Conservation (phyloP, 2,113 vertebrate genomes). For the Notothenia coriiceps region DNA sequence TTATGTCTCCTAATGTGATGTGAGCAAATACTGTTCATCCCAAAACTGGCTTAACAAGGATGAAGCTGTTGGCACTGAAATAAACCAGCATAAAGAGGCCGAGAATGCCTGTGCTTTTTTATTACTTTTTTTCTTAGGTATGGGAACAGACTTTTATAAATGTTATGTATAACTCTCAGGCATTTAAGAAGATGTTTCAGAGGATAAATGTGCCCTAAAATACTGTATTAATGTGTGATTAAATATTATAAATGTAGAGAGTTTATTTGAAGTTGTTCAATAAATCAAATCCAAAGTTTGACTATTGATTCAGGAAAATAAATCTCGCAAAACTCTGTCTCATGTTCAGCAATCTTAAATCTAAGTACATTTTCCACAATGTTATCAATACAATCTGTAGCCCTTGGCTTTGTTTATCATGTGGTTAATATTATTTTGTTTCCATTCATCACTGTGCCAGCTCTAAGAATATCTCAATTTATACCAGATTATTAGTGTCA, state of each 20-base stretch:
- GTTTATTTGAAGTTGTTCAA: neutral
- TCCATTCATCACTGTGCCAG: neutral
- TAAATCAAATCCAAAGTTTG: neutral
- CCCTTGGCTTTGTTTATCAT: neutral
- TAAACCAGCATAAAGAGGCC: slow-evolving; percentile 3
- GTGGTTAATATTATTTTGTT: neutral
- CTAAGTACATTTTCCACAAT: neutral
- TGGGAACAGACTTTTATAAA: neutral
- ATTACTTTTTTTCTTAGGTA: slow-evolving; percentile 5
- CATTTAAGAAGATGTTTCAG: neutral
- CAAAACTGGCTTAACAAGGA: slow-evolving; percentile 30
- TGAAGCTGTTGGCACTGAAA: slow-evolving; percentile 13
- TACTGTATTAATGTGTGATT: neutral
- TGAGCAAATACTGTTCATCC: slow-evolving; percentile 57
- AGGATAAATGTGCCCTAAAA: neutral
- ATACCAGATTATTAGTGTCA: neutral
- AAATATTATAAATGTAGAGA: neutral
- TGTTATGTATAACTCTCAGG: neutral
- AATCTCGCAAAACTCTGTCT: neutral
- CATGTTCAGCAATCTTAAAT: neutral
- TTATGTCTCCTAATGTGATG: slow-evolving; percentile 65
- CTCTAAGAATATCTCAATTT: neutral
- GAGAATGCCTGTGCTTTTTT: neutral
- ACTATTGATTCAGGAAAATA: neutral
- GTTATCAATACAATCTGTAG: neutral